Evolutionary conservation across 64 coral and sea anemone genomes (phyloP).

Genomic region (Platygyra sinensis): DNA sequence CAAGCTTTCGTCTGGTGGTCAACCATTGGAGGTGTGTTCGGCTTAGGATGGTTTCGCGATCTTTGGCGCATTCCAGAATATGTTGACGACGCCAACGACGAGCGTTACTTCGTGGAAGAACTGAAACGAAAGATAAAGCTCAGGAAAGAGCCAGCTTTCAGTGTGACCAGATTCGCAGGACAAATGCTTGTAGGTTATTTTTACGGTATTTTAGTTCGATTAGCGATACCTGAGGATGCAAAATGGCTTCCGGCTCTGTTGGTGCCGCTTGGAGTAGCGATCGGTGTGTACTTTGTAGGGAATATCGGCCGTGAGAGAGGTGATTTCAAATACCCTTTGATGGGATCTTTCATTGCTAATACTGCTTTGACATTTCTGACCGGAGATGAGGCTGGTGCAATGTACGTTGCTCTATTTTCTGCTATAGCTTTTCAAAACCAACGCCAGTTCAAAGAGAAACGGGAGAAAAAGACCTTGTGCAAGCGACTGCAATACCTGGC

Average conservation of each 20-base stretch:
- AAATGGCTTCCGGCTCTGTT: conserved; percentile 72
- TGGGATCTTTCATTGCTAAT: conserved; percentile 71
- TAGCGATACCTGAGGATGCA: conserved; percentile 91
- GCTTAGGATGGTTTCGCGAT: conserved; percentile 94
- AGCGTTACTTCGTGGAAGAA: conserved; percentile 56
- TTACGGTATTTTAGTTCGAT: conserved; percentile 87
- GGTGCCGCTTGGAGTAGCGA: conserved; percentile 88
- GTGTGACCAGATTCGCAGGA: conserved; percentile 83
- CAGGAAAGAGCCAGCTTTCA: conserved; percentile 84
- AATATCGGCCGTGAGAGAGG: conserved; percentile 94
- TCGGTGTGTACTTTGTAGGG: conserved; percentile 92
- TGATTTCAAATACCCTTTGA: conserved; percentile 85
- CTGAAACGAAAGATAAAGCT: conserved; percentile 76
- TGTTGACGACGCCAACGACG: conserved; percentile 93
- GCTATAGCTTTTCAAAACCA: conserved; percentile 87
- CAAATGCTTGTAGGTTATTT: conserved; percentile 99
- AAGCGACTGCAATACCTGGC: conserved; percentile 72
- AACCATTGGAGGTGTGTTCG: conserved; percentile 90
- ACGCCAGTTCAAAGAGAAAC: conserved; percentile 61
- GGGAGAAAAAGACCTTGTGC: conserved; percentile 54
- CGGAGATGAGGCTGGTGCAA: conserved; percentile 76
- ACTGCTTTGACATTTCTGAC: conserved; percentile 73
- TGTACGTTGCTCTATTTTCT: conserved; percentile 90
- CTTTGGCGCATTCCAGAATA: conserved; percentile 98
- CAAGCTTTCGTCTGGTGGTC: conserved; percentile 99